Base-by-base conservation (phyloP, 2,888 invertebrate genomes). In the Brachylomia viminalis region DNA sequence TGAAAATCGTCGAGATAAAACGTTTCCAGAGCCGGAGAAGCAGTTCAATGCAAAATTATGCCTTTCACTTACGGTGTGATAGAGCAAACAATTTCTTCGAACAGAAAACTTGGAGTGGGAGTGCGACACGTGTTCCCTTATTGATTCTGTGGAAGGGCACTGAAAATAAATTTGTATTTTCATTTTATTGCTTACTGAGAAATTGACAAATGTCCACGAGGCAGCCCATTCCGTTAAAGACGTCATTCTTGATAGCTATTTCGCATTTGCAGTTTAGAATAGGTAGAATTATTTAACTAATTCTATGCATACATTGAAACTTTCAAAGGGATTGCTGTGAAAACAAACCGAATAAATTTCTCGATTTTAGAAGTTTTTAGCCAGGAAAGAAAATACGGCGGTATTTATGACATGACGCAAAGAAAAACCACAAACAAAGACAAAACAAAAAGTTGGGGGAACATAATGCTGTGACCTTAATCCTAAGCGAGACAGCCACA, bases 81-180 rank as follows among this genome's bases (percentile, higher is more conserved):
- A 74, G 47, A 70, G 38, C 0, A 67, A 72, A 80, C 75, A 81
- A 86, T 78, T 89, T 89, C 89, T 82, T 73, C 70, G 89, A 88
- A 89, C 79, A 87, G 83, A 87, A 88, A 88, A 87, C 83, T 83
- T 67, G 45, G 65, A 73, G 85, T 79, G 72, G 68, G 80, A 79
- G 82, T 64, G 75, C 80, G 75, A 84, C 89, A 88, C 86, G 86
- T 88, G 89, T 86, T 83, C 80, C 76, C 77, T 85, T 87, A 89
- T 89, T 84, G 89, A 88, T 89, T 89, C 89, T 79, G 65, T 81
- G 86, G 84, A 89, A 84, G 75, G 82, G 83, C 61, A 86, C 83
- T 83, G 71, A 85, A 86, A 89, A 87, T 88, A 86, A 88, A 86
- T 87, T 82, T 80, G 86, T 86, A 88, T 89, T 87, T 86, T 79